Evolutionary conservation across 53 echinoderm and acorn worm species (phyloP).

Genomic region (Apostichopus leukothele): DNA sequence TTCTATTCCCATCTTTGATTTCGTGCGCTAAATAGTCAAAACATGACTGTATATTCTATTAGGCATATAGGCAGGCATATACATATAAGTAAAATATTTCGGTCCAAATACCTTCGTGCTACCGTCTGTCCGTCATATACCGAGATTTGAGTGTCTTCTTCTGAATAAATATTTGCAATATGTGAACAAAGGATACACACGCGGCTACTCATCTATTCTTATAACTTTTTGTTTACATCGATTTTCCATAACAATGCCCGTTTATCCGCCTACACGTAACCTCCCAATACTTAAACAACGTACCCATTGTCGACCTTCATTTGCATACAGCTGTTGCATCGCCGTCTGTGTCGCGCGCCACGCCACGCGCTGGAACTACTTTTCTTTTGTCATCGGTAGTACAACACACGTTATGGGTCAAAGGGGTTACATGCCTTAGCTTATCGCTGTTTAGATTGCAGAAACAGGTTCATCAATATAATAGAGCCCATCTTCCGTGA

Average conservation of each 20-base stretch:
- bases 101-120: too few relatives aligned
- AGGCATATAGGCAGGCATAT: too few relatives aligned
- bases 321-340: constrained; percentile 32
- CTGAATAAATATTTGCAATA: not conserved
- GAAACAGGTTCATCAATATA: not conserved
- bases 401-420: not conserved
- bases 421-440: not conserved
- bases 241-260: not conserved
- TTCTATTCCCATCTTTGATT: too few relatives aligned
- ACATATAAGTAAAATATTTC: too few relatives aligned
- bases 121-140: too few relatives aligned
- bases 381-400: constrained; percentile 16
- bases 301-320: constrained; percentile 8
- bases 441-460: not conserved
- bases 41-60: too few relatives aligned
- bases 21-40: too few relatives aligned
- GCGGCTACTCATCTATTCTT: not conserved
- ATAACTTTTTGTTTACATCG: too few relatives aligned
- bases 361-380: constrained; percentile 43
- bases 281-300: not conserved
- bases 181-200: not conserved
- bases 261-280: constrained; percentile 1
- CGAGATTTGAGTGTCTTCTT: too few relatives aligned
- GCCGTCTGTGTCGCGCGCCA: constrained; percentile 15
- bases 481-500: too few relatives aligned